Percentiles rank a stretch among this genome's conserved stretches.
phyloP scores from a whole-genome alignment of 2,888 invertebrate genomes.

The Phyllotreta cruciferae region DNA sequence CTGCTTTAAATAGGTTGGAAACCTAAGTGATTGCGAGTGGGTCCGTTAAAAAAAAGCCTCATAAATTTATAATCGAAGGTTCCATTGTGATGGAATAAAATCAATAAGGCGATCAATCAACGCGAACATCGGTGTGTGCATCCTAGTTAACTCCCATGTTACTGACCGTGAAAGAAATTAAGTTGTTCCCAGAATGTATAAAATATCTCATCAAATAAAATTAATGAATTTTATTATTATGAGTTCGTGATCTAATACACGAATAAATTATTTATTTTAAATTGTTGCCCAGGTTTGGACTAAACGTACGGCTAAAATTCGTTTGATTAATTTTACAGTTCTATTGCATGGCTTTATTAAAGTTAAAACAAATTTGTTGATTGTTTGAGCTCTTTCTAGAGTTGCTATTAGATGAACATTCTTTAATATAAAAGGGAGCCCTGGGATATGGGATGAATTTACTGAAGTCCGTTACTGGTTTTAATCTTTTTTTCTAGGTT shows the following conservation, averaged over 20 bases:
- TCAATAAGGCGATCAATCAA: constrained; percentile 38
- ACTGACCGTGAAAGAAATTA: constrained; percentile 41
- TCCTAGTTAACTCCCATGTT: constrained; percentile 29
- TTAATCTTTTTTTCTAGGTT: constrained; percentile 39
- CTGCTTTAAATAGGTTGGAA: neutral
- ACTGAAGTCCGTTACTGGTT: constrained; percentile 14
- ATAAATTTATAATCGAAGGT: constrained; percentile 21
- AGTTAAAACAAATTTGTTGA: no score
- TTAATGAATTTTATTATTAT: constrained; percentile 43
- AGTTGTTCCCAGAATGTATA: constrained; percentile 41
- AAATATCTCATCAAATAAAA: constrained; percentile 41
- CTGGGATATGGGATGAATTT: neutral
- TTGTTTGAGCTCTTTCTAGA: no score
- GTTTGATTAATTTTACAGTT: no score
- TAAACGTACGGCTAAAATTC: neutral
- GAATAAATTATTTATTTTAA: constrained; percentile 43
- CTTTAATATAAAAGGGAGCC: neutral
- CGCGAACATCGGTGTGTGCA: constrained; percentile 33
- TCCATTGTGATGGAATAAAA: constrained; percentile 36
- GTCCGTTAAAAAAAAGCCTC: constrained; percentile 19
- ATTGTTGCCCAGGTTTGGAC: constrained; percentile 35
- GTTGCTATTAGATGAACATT: no score
- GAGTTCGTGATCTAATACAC: constrained; percentile 42
- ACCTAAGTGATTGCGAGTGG: constrained; percentile 4
- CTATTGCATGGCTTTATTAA: no score